phyloP scores from a whole-genome alignment of 2,888 invertebrate species.

The Sphaeridia pumilis region DNA sequence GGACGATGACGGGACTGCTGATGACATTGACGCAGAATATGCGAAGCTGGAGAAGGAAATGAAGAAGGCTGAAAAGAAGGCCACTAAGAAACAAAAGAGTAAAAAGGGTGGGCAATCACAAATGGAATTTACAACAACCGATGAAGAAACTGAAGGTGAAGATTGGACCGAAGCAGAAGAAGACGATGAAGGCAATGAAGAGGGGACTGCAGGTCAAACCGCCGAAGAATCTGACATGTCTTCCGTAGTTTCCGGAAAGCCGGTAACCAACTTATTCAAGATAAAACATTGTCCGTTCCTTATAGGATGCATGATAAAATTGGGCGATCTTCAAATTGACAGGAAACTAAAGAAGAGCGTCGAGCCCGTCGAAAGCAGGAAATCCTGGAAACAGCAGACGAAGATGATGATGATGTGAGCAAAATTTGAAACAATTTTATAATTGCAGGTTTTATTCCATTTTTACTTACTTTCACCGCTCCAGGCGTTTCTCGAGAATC shows the following conservation, averaged over 20 bases:
- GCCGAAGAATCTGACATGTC: too few species aligned
- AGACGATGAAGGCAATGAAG: neutral
- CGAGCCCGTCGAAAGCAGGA: conserved; percentile 9
- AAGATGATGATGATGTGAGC: conserved; percentile 1
- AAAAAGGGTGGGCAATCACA: conserved; percentile 9
- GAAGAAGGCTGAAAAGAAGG: conserved; percentile 13
- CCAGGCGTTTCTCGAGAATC: too few species aligned
- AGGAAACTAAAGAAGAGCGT: conserved; percentile 25
- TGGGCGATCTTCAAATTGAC: too few species aligned
- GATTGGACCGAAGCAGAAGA: conserved; percentile 7
- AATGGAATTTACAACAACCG: neutral
- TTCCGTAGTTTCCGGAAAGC: neutral
- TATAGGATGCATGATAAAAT: neutral
- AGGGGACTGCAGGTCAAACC: too few species aligned
- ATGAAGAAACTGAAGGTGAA: conserved; percentile 1
- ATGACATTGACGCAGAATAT: conserved; percentile 16
- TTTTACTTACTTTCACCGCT: too few species aligned
- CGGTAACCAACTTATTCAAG: neutral
- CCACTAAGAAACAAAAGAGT: conserved; percentile 4
- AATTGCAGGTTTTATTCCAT: too few species aligned
- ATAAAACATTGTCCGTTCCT: neutral
- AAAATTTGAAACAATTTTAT: too few species aligned
- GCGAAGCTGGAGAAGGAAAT: conserved; percentile 12
- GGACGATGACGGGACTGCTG: too few species aligned
- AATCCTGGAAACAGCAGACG: neutral